Evolutionary conservation across 2,888 invertebrate species (phyloP), one percentile per base, ranked within the genome.

Genomic region (Cordilura impudica): DNA sequence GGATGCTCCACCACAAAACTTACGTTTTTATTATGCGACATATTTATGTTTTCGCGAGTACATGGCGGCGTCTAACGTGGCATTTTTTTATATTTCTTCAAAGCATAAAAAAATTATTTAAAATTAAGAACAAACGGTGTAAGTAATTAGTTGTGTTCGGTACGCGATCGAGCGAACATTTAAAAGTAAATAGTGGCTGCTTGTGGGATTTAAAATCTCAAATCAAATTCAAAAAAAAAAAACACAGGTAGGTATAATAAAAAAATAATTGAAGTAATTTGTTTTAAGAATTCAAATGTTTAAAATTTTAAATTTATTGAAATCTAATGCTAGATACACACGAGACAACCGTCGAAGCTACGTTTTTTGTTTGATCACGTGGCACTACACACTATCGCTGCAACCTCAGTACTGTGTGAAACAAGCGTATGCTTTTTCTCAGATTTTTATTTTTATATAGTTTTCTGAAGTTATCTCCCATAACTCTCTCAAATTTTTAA

Each of bases 131-230:
- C 83, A 82, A 70, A 63, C 77, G 83, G 81, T 82, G 78, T 78
- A 45, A 76, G 80, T 82, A 82, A 71, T 84, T 85, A 86, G 87
- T 86, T 83, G 84, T 80, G 76, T 81, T 84, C 86, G 86, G 84
- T 86, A 85, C 86, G 87, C 85, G 87, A 81, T 83, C 83, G 85
- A 82, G 87, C 82, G 82, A 84, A 87, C 83, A 85, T 81, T 81
- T 29, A 14, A 49, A 45, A 47, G 12, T n/a, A 49, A 66, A 58
- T 35, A 43, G 1, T 16, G n/a, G n/a, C n/a, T 47, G 26, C 21
- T 18, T 29, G 23, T 10, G 47, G 8, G 21, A 21, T 60, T 61
- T 58, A 14, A 12, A 23, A 49, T 31, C 6, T 2, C 29, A 10
- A 12, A 19, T 31, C 14, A 21, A 14, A 45, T 58, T 23, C 16